Evolutionary conservation across 1,140 invertebrate genomes (phyloP).

Genomic region (Leguminivora glycinivorella): DNA sequence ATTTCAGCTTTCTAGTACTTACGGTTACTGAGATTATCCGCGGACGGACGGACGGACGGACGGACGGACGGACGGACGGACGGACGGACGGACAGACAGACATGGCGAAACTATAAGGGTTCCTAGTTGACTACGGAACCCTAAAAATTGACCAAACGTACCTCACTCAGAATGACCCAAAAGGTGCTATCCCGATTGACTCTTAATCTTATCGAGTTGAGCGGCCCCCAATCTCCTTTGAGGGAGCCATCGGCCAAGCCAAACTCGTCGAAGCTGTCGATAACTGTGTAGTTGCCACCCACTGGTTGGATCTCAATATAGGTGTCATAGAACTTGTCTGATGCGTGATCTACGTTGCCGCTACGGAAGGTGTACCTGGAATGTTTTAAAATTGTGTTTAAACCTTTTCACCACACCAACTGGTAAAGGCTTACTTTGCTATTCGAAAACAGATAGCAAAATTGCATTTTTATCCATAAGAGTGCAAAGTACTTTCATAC

Average conservation of each 20-base stretch:
- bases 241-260: slow-evolving; percentile 88
- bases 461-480: too few relatives aligned
- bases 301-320: slow-evolving; percentile 89
- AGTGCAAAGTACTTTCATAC: too few relatives aligned
- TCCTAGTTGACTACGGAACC: too few relatives aligned
- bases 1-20: too few relatives aligned
- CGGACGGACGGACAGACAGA: too few relatives aligned
- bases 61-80: too few relatives aligned
- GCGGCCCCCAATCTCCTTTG: slow-evolving; percentile 83
- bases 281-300: slow-evolving; percentile 85
- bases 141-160: slow-evolving; percentile 71
- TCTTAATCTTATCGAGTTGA: slow-evolving; percentile 86
- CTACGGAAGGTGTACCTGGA: slow-evolving; percentile 92
- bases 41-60: too few relatives aligned
- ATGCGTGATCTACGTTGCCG: slow-evolving; percentile 94
- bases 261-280: slow-evolving; percentile 88
- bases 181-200: slow-evolving; percentile 91
- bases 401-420: too few relatives aligned
- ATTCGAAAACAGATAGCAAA: too few relatives aligned
- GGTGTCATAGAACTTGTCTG: slow-evolving; percentile 94
- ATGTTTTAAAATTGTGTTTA: slow-evolving; percentile 15
- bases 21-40: too few relatives aligned
- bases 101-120: too few relatives aligned
- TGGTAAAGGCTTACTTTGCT: too few relatives aligned
- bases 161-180: slow-evolving; percentile 95